phyloP scores from a whole-genome alignment of 30 jellyfish, hydroid and myxozoan genomes.

The Catostylus mosaicus region DNA sequence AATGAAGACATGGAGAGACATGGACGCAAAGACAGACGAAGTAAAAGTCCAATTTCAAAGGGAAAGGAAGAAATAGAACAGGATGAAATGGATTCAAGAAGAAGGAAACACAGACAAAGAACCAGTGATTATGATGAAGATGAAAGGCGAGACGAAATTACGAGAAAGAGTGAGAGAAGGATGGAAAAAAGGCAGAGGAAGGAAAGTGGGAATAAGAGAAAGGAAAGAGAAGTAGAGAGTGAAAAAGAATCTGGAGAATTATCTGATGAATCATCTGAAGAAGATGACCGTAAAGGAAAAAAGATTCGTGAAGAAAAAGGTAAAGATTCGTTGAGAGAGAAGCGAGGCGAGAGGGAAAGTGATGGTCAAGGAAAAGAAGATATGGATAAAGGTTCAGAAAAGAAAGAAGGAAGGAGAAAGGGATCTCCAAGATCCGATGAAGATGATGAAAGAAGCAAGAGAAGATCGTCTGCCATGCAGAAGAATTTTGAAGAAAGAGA shows the following conservation, averaged over 20 bases:
- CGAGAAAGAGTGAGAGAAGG: slow-evolving; percentile 6
- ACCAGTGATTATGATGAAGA: slow-evolving; percentile 1
- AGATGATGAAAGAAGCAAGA: neutral
- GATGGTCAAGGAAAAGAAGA: neutral
- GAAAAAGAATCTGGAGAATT: slow-evolving; percentile 70
- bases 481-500: neutral
- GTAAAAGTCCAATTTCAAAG: neutral
- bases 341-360: neutral
- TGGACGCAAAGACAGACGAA: neutral
- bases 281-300: neutral
- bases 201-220: neutral
- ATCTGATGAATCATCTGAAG: slow-evolving; percentile 32
- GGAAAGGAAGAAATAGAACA: neutral
- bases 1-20: slow-evolving; percentile 1
- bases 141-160: neutral
- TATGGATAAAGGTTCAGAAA: neutral
- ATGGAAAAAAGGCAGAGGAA: neutral
- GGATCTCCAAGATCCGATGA: neutral
- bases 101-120: neutral
- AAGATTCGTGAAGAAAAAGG: neutral
- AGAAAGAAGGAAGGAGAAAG: neutral
- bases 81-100: neutral
- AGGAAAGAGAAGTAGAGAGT: slow-evolving; percentile 13
- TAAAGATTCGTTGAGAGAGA: neutral
- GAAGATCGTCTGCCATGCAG: neutral